Base-by-base conservation (phyloP, 2,113 vertebrate species). In the Cheilinus undulatus region DNA sequence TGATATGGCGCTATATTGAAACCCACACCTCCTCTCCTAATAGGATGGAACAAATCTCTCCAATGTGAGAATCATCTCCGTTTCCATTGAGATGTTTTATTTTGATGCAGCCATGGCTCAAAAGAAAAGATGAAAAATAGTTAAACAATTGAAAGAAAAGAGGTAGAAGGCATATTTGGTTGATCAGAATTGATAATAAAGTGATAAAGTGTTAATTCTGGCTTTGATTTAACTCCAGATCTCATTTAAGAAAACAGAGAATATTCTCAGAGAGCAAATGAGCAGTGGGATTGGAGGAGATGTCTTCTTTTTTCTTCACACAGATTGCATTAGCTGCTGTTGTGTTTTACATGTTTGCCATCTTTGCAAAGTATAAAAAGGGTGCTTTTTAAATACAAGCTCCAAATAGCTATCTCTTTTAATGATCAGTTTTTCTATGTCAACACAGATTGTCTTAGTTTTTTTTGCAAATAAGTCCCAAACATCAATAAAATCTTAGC, bases 191-290 rank as follows among this genome's bases (percentile, higher is more conserved):
- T 30, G 15, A 73, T 57, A 4, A 63, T 46, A 63, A 45, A 42
- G 26, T 50, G 9, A 60, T 69, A n/a, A 70, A 40, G 49, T 42
- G n/a, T 62, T 49, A 54, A 23, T 53, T 49, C 54, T 57, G 30
- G 40, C 71, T 67, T 60, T 59, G 70, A 79, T 74, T 84, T 61
- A 54, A 23, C 49, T 49, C 51, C 52, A 27, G 40, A 71, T 67
- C 56, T 58, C 68, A 79, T 74, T 84, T 61, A 3, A 38, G 40
- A 59, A 83, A 74, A 68, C 42, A 54, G 32, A 56, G 50, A 80
- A 71, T 45, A 75, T 57, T 69, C 49, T 61, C 50, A 36, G 22
- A 40, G n/a, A 65, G 65, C 56, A 76, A 67, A 63, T 59, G 56
- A 75, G 38, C 76, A 74, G 36, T 0, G 54, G 20, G 73, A 80